These are phyloP conservation scores for Ctenodactylus gundi DNA, from an alignment of 2,113 vertebrate species.

Conservation along the genomic window DNA sequence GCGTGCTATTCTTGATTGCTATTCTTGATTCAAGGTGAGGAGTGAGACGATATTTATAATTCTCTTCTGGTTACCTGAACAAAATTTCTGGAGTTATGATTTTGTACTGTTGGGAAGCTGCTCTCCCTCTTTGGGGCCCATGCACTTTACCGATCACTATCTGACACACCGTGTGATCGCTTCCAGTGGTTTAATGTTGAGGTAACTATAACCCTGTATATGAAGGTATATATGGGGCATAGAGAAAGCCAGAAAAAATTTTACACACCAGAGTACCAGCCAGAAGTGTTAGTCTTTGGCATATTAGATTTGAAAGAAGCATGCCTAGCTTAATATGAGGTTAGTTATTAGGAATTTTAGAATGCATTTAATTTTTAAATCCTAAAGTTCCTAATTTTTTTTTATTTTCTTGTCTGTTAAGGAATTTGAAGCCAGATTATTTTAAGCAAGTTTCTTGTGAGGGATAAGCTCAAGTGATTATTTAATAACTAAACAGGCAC, in stretches of 20 bases:
- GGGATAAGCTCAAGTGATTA: not conserved
- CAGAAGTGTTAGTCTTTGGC: not conserved
- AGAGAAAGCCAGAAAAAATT: not conserved
- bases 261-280: too few species aligned
- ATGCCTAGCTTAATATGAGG: not conserved
- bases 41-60: not conserved
- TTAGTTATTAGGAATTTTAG: conserved; percentile 2
- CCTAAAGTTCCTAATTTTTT: not conserved
- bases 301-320: not conserved
- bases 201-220: not conserved
- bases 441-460: conserved; percentile 1
- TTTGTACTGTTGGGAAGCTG: not conserved
- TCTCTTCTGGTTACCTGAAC: not conserved
- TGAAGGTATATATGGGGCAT: not conserved
- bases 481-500: conserved; percentile 21
- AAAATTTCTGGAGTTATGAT: not conserved
- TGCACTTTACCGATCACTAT: not conserved
- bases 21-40: not conserved
- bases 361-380: conserved; percentile 16
- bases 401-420: not conserved
- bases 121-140: not conserved
- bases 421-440: conserved; percentile 26
- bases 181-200: not conserved
- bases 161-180: not conserved
- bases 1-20: not conserved